Evolutionary conservation across 53 echinoderm and acorn worm genomes (phyloP).

Genomic region (Echinometra lucunter): DNA sequence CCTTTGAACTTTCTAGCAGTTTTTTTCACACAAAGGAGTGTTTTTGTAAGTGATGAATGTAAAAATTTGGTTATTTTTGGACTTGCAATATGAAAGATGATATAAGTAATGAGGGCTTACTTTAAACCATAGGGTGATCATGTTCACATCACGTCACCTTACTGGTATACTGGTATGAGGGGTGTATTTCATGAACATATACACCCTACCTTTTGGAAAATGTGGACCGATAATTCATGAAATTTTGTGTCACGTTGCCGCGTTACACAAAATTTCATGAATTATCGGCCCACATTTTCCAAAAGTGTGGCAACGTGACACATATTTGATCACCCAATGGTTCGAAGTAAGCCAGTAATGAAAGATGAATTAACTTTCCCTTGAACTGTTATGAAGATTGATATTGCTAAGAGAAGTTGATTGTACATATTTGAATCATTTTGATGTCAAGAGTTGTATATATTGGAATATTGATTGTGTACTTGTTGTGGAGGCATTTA

Average conservation of each 20-base stretch:
- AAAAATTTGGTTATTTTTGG: neutral
- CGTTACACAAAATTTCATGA: no score
- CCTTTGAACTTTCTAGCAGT: neutral
- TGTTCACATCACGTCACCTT: no score
- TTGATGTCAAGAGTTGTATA: conserved; percentile 13
- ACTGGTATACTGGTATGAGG: no score
- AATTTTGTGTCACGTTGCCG: no score
- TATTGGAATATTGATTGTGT: conserved; percentile 47
- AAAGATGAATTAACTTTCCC: neutral
- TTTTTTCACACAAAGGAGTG: neutral
- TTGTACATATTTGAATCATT: conserved; percentile 42
- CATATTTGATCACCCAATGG: no score
- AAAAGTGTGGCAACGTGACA: no score
- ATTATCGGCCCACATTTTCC: no score
- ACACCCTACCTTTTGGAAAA: no score
- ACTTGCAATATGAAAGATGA: neutral
- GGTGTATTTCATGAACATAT: no score
- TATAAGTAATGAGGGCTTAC: neutral
- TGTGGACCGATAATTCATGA: no score
- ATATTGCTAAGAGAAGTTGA: neutral
- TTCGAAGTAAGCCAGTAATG: no score
- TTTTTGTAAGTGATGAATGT: neutral
- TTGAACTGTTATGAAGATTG: neutral
- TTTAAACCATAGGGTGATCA: no score
- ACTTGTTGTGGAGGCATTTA: neutral